phyloP scores from a whole-genome alignment of 2,888 invertebrate genomes.

The Brassicogethes aeneus region DNA sequence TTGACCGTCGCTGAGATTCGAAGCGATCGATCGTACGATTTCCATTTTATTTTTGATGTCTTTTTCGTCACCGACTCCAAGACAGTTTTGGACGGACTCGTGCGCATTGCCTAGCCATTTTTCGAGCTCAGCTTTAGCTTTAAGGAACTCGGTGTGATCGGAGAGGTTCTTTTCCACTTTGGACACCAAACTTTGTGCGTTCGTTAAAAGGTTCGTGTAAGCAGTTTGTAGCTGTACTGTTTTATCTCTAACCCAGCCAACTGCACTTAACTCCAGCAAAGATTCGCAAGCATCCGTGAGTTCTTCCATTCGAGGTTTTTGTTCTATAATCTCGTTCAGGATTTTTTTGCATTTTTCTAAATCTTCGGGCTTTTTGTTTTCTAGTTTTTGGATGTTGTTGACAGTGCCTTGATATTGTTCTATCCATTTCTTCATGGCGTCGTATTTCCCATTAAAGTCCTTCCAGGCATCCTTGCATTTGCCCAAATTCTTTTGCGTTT shows the following conservation, averaged over 20 bases:
- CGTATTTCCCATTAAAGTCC: conserved; percentile 64
- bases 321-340: conserved; percentile 63
- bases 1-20: conserved; percentile 74
- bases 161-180: conserved; percentile 84
- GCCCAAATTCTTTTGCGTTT: conserved; percentile 64
- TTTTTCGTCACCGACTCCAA: conserved; percentile 69
- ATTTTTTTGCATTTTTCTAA: conserved; percentile 65
- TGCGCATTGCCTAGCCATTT: conserved; percentile 77
- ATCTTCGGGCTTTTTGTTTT: conserved; percentile 70
- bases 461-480: conserved; percentile 76
- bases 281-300: conserved; percentile 80
- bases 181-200: conserved; percentile 72
- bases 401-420: conserved; percentile 59
- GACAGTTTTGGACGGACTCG: conserved; percentile 73
- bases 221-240: conserved; percentile 75
- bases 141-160: conserved; percentile 84
- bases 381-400: conserved; percentile 52
- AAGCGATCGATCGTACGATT: conserved; percentile 58
- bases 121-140: conserved; percentile 74
- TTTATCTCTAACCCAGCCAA: conserved; percentile 76
- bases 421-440: conserved; percentile 67
- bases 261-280: conserved; percentile 78
- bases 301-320: conserved; percentile 73
- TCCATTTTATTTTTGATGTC: conserved; percentile 73
- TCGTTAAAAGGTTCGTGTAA: conserved; percentile 70